Percentiles rank a stretch among this genome's conserved stretches.
Evolutionary conservation across 1,140 invertebrate genomes (phyloP).

Genomic region (Ectropis grisescens): DNA sequence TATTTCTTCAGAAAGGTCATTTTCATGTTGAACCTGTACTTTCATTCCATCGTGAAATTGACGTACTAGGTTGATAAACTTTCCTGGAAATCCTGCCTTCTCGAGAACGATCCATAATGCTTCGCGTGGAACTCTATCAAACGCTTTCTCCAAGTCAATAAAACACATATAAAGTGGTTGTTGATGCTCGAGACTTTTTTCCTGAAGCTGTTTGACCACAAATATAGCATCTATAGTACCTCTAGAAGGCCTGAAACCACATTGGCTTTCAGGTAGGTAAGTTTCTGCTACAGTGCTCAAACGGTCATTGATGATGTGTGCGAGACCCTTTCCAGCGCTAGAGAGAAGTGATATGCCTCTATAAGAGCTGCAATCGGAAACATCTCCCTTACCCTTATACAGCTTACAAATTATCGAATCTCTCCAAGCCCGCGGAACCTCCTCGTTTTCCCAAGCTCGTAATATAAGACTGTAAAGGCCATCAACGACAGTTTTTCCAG

Average conservation of each 20-base stretch:
- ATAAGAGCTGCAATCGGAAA: conserved; percentile 14
- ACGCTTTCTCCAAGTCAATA: conserved; percentile 22
- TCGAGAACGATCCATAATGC: conserved; percentile 8
- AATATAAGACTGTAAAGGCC: conserved; percentile 7
- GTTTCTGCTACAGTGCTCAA: conserved; percentile 8
- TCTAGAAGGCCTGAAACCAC: conserved; percentile 14
- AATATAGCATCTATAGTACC: conserved; percentile 22
- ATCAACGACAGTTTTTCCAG: conserved; percentile 1
- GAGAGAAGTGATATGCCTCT: conserved; percentile 16
- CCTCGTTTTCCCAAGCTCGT: conserved; percentile 11
- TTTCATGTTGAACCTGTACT: conserved; percentile 11
- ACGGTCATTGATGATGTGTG: conserved; percentile 12
- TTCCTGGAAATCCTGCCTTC: conserved; percentile 5
- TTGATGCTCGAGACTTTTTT: conserved; percentile 19
- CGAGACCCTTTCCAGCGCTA: conserved; percentile 14
- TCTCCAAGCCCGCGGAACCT: conserved; percentile 13
- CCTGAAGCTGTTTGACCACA: conserved; percentile 16
- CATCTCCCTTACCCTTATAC: conserved; percentile 17
- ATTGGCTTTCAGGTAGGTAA: conserved; percentile 17
- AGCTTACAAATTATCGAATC: conserved; percentile 12
- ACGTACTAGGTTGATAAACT: conserved; percentile 8
- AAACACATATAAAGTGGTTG: conserved; percentile 18
- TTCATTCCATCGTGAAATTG: conserved; percentile 14
- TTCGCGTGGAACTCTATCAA: conserved; percentile 10
- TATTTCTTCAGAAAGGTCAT: conserved; percentile 8